Evolutionary conservation across 2,888 invertebrate species (phyloP).

Genomic region (Steinernema hermaphroditum): DNA sequence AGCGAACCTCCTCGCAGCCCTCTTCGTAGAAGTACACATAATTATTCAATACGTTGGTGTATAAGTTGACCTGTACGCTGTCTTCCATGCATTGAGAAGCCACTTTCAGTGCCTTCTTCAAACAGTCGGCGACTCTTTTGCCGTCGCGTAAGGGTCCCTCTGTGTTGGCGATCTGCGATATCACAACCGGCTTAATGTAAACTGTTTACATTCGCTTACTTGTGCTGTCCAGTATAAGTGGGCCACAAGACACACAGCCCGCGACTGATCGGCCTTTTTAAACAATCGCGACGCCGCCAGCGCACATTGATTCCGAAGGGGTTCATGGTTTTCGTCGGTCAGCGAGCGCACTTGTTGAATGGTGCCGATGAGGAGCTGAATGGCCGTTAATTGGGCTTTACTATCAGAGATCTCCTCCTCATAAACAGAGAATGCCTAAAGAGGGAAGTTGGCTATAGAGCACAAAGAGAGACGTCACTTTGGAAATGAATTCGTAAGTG

Average conservation of each 20-base stretch:
- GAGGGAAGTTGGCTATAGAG: constrained; percentile 23
- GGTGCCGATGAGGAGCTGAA: constrained; percentile 90
- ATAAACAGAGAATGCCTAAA: constrained; percentile 87
- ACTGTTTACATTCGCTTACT: constrained; percentile 66
- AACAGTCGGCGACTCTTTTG: constrained; percentile 86
- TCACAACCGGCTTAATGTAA: constrained; percentile 1
- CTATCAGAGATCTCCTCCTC: constrained; percentile 98
- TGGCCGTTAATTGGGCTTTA: constrained; percentile 91
- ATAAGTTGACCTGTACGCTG: constrained; percentile 90
- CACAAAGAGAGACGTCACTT: constrained; percentile 69
- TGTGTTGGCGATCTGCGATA: constrained; percentile 34
- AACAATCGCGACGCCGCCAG: constrained; percentile 90
- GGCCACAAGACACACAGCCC: constrained; percentile 73
- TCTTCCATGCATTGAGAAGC: constrained; percentile 97
- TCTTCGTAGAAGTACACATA: constrained; percentile 90
- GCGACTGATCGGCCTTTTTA: constrained; percentile 91
- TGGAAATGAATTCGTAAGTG: constrained; percentile 95
- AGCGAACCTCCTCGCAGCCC: constrained; percentile 76
- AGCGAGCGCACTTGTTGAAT: constrained; percentile 75
- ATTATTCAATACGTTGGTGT: constrained; percentile 89
- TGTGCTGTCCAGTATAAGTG: constrained; percentile 88
- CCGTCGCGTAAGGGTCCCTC: constrained; percentile 79
- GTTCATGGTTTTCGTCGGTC: constrained; percentile 89
- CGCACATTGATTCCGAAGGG: constrained; percentile 91
- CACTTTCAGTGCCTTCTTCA: constrained; percentile 85